Base-by-base conservation (phyloP, 2,797 vertebrate species). In the Chelidonichthys spinosus region DNA sequence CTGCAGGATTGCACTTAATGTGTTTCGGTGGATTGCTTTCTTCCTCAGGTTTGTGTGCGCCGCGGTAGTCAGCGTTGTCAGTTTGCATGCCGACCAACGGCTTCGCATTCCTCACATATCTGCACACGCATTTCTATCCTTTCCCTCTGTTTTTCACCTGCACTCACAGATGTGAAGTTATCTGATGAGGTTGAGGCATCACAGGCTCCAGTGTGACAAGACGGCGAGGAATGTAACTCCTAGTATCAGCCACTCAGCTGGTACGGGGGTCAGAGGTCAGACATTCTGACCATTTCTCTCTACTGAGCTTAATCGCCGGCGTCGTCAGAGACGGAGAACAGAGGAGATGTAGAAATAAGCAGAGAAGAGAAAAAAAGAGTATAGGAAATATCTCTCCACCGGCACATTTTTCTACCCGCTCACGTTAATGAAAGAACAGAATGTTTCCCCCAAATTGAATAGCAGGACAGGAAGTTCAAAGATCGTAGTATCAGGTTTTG, bases 111-210 rank as follows among this genome's bases (percentile, higher is more conserved):
- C 55, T 49, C 32, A 65, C 61, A 68, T 32, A 46, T n/a, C 55
- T 58, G 32, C 55, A 58, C 39, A 37, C 3, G 17, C 32, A 66
- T 32, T 61, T 54, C 52, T 35, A 90, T 90, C 9, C 7, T 3
- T 56, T 5, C 25, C 25, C 25, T 25, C 25, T 25, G 2, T 4
- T 43, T 47, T 33, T 3, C 17, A 36, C 11, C 8, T 15, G 11
- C 64, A 17, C 62, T 79, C 46, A 32, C 61, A 65, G 42, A 74
- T 66, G 10, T 66, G 18, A 43, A 17, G 39, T 64, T 71, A 56
- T 85, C 32, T 67, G 52, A 43, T 40, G 37, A 33, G 49, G 68
- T 69, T 42, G 42, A 1, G 59, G 40, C 18, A 39, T 74, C 63
- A 78, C 59, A 77, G 43, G 47, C 55, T 43, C 42, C 43, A 3